These are phyloP conservation scores for Lepilemur ruficaudatus DNA, from an alignment of 2,797 vertebrate species.

Conservation along the genomic window DNA sequence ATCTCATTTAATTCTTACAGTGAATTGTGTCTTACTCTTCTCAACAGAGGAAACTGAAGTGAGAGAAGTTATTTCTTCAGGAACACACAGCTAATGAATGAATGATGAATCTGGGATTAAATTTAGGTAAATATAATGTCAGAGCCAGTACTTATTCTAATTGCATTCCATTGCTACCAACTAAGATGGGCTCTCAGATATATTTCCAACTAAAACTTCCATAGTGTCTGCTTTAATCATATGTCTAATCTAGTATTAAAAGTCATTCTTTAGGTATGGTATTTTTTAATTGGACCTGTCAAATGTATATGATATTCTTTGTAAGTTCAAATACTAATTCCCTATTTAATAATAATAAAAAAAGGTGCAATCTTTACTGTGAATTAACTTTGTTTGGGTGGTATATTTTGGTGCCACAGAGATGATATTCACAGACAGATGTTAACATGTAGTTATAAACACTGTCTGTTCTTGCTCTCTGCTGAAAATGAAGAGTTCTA, in stretches of 20 bases:
- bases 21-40: neutral
- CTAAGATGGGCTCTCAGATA: neutral
- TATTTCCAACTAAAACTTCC: neutral
- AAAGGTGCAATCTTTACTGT: neutral
- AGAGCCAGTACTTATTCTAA: neutral
- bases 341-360: neutral
- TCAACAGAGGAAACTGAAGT: neutral
- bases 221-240: neutral
- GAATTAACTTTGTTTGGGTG: slow-evolving; percentile 18
- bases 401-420: neutral
- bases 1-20: neutral
- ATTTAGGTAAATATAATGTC: neutral
- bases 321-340: slow-evolving; percentile 11
- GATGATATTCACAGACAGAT: slow-evolving; percentile 2
- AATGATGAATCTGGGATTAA: neutral
- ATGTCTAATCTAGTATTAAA: neutral
- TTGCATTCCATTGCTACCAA: neutral
- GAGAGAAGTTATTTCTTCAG: neutral
- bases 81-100: neutral
- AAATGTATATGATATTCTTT: neutral
- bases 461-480: neutral
- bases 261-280: neutral
- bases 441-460: slow-evolving; percentile 8
- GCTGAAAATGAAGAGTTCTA: slow-evolving; percentile 45
- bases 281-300: neutral